These are phyloP conservation scores for Acomys russatus DNA, from an alignment of 2,797 vertebrate genomes.

Conservation along the genomic window DNA sequence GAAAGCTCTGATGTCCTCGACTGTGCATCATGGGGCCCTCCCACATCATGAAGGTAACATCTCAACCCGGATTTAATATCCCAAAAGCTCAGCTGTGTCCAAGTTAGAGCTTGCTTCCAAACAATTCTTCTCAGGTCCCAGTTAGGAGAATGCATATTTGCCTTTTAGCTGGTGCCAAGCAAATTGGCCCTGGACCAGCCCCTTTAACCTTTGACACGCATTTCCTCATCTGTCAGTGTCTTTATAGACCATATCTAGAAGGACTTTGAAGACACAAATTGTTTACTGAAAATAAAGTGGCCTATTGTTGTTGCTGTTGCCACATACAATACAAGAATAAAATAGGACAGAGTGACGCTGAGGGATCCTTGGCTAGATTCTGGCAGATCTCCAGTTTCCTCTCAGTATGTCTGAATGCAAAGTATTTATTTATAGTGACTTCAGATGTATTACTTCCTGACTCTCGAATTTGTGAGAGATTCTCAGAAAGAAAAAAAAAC, in stretches of 20 bases:
- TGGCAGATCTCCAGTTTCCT: neutral
- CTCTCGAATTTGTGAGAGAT: neutral
- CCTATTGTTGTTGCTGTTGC: neutral
- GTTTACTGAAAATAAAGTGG: conserved; percentile 2
- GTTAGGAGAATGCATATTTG: neutral
- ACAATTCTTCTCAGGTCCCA: neutral
- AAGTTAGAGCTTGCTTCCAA: neutral
- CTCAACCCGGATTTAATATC: neutral
- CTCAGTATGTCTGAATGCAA: neutral
- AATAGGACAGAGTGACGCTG: neutral
- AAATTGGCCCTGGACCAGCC: neutral
- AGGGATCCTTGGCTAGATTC: neutral
- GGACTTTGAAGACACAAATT: neutral
- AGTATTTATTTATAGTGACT: neutral
- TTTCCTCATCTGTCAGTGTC: neutral
- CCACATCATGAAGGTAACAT: neutral
- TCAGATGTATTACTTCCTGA: neutral
- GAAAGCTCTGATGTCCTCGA: neutral
- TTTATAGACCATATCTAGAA: neutral
- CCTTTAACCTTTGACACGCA: neutral
- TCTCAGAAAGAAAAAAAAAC: neutral
- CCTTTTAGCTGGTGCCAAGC: neutral
- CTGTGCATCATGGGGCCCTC: neutral
- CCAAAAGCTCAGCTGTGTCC: neutral
- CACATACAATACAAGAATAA: neutral